Evolutionary conservation across 2,113 vertebrate species (phyloP), one percentile per base, ranked within the genome.

Genomic region (Pipa parva): DNA sequence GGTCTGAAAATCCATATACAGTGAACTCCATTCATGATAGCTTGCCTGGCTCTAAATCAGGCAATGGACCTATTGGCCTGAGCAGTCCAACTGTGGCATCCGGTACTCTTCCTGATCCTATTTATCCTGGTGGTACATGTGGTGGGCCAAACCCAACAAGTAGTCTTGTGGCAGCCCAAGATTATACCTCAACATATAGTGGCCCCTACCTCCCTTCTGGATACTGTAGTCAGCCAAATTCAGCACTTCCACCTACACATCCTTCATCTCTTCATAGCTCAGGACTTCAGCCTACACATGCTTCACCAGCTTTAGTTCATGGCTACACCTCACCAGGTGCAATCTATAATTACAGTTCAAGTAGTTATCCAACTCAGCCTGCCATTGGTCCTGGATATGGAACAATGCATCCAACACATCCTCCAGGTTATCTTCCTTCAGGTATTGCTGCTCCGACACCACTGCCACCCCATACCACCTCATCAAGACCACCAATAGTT

Each of bases 201-300:
- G 87, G 90, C 61, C 87, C 92, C 69, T 97, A 97, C 74, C 83
- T 97, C 72, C 86, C 93, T n/a, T 89, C 95, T 0, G 81, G 92
- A 45, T 97, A 97, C 85, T 97, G 93, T 74, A 75, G 88, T 25
- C 95, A 97, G 76, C 79, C 92, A 0, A 51, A 79, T 5, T 63
- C 91, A 8, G 85, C 92, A 70, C 89, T 95, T 74, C 84, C 85
- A 52, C 85, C 92, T 0, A 78, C 92, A 0, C 82, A 84, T 72
- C 76, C 92, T 15, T 71, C 91, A 9, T 51, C 83, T 78, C 73
- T 85, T 64, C 69, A 81, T 29, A 49, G 75, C 67, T 79, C 87
- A 0, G 82, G 86, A 63, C 81, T 90, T 7, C 87, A 80, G 71
- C 76, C 80, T 1, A 65, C 76, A 0, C 83, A 82, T 74, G 73